These are phyloP conservation scores for Lordiphosa fenestrarum DNA, from an alignment of 2,888 invertebrate species.

Conservation along the genomic window DNA sequence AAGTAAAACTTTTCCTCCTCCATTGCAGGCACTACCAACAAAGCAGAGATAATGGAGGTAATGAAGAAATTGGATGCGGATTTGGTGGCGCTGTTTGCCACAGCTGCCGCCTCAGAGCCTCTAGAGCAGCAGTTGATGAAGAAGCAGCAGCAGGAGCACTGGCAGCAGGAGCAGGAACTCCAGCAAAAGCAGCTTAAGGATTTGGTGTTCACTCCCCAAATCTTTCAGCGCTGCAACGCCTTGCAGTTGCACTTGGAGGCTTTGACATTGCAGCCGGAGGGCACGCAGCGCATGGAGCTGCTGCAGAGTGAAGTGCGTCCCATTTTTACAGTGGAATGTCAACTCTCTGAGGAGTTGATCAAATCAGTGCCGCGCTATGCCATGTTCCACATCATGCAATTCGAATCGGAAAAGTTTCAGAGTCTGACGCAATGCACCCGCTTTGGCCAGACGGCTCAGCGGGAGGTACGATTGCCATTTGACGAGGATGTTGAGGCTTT, in stretches of 20 bases:
- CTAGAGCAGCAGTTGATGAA: conserved; percentile 47
- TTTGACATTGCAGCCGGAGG: conserved; percentile 73
- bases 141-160: conserved; percentile 16
- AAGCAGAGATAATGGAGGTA: conserved; percentile 76
- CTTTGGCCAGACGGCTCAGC: conserved; percentile 71
- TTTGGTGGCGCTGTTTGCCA: conserved; percentile 73
- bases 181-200: conserved; percentile 32
- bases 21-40: conserved; percentile 49
- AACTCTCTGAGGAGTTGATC: conserved; percentile 72
- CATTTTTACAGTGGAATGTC: conserved; percentile 76
- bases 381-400: conserved; percentile 77
- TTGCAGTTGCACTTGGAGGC: conserved; percentile 75
- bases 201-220: conserved; percentile 46
- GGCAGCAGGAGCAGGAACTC: conserved; percentile 25
- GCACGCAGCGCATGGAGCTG: conserved; percentile 75
- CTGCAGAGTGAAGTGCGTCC: conserved; percentile 74
- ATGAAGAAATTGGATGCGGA: conserved; percentile 77
- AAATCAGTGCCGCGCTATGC: conserved; percentile 59
- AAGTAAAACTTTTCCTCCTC: conserved; percentile 4
- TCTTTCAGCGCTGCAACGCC: conserved; percentile 62
- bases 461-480: conserved; percentile 51
- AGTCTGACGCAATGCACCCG: conserved; percentile 77
- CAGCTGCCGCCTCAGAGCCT: conserved; percentile 51
- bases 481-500: conserved; percentile 34
- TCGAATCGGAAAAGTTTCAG: conserved; percentile 77